A percentile compares a stretch with the other conserved stretches of the same genome.
These are phyloP conservation scores for Anhinga anhinga DNA, from an alignment of 2,113 vertebrate genomes.

Conservation along the genomic window DNA sequence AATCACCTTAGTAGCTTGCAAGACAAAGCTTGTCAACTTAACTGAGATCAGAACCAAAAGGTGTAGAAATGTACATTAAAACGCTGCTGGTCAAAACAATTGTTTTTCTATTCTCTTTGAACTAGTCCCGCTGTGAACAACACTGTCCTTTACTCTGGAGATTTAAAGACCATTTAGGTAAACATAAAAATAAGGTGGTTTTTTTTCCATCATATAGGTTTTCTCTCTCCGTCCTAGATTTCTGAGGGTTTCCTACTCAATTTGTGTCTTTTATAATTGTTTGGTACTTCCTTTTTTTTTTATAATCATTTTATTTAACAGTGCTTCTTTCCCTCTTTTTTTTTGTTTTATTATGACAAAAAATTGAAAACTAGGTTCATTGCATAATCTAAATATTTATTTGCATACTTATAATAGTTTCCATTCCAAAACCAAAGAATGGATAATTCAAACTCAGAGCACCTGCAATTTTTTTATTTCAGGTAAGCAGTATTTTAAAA, in stretches of 20 bases:
- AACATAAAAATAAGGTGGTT: conserved; percentile 7
- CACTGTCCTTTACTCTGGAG: background rate
- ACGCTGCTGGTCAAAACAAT: background rate
- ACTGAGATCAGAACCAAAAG: background rate
- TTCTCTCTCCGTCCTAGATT: background rate
- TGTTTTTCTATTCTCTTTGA: conserved; percentile 22
- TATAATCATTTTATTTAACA: background rate
- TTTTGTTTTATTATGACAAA: background rate
- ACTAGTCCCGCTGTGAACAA: background rate
- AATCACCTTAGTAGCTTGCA: background rate
- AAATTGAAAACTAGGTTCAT: background rate
- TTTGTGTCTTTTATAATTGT: background rate
- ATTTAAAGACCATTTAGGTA: conserved; percentile 16
- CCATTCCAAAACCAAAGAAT: background rate
- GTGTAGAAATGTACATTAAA: background rate
- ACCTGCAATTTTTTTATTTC: background rate
- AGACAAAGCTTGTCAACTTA: background rate
- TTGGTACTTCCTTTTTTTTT: background rate
- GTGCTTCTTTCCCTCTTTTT: background rate
- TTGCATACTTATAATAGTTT: background rate
- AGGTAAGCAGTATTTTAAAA: background rate
- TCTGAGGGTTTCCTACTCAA: background rate
- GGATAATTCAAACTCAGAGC: background rate
- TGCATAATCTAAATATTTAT: background rate
- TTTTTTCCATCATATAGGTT: background rate